Conservation (phyloP, 2,797 vertebrate species). For the Myioborus melanocephalus region DNA sequence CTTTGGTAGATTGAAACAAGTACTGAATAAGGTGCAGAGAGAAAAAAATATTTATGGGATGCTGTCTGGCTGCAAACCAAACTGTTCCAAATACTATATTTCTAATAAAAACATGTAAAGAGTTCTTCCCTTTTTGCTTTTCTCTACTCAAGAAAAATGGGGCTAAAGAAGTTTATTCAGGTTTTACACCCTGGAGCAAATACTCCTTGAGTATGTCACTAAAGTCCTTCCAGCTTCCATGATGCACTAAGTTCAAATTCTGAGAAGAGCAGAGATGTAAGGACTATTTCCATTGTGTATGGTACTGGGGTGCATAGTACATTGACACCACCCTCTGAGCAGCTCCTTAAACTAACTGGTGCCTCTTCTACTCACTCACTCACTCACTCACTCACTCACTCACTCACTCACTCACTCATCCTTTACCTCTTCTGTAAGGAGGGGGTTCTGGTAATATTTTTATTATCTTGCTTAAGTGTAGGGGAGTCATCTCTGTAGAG, state of each 20-base stretch:
- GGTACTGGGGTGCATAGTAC: neutral
- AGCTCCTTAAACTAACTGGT: neutral
- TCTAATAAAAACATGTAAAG: neutral
- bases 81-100: neutral
- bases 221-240: neutral
- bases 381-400: neutral
- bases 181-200: neutral
- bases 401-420: neutral
- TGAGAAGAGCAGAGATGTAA: neutral
- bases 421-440: neutral
- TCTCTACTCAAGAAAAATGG: neutral
- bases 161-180: neutral
- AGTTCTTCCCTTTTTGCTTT: neutral
- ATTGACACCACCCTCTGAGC: neutral
- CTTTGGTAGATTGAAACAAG: neutral
- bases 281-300: neutral
- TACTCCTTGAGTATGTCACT: neutral
- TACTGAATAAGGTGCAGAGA: neutral
- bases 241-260: neutral
- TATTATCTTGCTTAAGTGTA: neutral
- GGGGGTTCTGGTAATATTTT: neutral
- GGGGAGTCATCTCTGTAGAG: neutral
- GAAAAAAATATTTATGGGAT: neutral
- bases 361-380: neutral
- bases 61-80: neutral